These are phyloP conservation scores for Trissolcus brochymenae DNA, from an alignment of 2,888 invertebrate genomes.

Conservation along the genomic window DNA sequence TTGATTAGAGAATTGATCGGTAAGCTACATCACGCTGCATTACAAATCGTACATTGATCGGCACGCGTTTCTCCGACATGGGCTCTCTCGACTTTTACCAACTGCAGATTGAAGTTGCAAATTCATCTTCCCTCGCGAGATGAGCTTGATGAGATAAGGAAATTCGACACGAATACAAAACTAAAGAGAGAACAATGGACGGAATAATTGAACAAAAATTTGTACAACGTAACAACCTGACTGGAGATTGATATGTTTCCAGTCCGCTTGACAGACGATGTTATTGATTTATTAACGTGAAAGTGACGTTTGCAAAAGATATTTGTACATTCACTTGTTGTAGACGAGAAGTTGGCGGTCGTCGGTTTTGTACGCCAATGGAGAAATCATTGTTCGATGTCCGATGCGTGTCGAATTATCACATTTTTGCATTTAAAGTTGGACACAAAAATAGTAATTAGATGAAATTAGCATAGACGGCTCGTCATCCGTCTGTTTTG, in stretches of 20 bases:
- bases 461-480: background rate
- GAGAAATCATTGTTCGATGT: background rate
- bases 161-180: background rate
- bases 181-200: too few relatives aligned
- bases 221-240: too few relatives aligned
- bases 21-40: too few relatives aligned
- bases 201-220: too few relatives aligned
- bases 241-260: background rate
- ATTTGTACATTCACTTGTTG: slow-evolving; percentile 10
- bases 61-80: too few relatives aligned
- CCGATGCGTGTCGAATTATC: background rate
- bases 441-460: background rate
- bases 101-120: too few relatives aligned
- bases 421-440: too few relatives aligned
- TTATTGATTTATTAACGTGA: slow-evolving; percentile 28
- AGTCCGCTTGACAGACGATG: slow-evolving; percentile 2
- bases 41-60: too few relatives aligned
- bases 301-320: slow-evolving; percentile 12
- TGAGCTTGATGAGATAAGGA: background rate
- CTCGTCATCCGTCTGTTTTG: too few relatives aligned
- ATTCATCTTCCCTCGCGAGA: background rate
- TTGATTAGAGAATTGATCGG: background rate
- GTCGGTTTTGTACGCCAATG: background rate
- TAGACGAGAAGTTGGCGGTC: background rate
- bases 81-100: too few relatives aligned